phyloP scores from a whole-genome alignment of 2,113 vertebrate genomes.

The Psittacus erithacus region DNA sequence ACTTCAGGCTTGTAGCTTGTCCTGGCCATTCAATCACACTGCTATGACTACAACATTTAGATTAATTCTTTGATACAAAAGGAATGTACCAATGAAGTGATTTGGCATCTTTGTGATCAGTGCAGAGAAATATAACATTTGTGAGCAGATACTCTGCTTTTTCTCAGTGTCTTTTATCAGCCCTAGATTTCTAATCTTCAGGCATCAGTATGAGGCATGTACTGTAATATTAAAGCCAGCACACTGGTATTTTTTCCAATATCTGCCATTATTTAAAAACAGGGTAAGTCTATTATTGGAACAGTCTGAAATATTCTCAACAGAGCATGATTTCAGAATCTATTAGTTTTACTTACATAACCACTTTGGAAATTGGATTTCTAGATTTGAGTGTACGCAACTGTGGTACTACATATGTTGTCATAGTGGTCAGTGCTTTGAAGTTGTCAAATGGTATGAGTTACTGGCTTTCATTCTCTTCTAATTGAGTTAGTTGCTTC shows the following conservation, averaged over 20 bases:
- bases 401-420: neutral
- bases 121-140: neutral
- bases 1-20: neutral
- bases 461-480: neutral
- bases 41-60: conserved; percentile 1
- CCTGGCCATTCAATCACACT: neutral
- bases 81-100: neutral
- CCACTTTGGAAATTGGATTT: neutral
- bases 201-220: neutral
- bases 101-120: conserved; percentile 46
- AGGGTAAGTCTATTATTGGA: neutral
- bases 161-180: neutral
- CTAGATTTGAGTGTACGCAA: neutral
- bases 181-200: conserved; percentile 10
- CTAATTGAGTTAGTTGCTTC: conserved; percentile 38
- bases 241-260: neutral
- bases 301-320: neutral
- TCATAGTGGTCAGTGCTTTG: neutral
- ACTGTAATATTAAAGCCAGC: neutral
- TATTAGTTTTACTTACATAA: neutral
- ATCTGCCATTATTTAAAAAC: neutral
- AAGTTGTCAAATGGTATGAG: conserved; percentile 10
- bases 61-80: conserved; percentile 16
- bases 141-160: conserved; percentile 2
- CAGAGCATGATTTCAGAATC: neutral